A percentile compares a stretch with the other conserved stretches of the same genome.
These are phyloP conservation scores for Prunella himalayana DNA, from an alignment of 2,113 vertebrate genomes.

Conservation along the genomic window DNA sequence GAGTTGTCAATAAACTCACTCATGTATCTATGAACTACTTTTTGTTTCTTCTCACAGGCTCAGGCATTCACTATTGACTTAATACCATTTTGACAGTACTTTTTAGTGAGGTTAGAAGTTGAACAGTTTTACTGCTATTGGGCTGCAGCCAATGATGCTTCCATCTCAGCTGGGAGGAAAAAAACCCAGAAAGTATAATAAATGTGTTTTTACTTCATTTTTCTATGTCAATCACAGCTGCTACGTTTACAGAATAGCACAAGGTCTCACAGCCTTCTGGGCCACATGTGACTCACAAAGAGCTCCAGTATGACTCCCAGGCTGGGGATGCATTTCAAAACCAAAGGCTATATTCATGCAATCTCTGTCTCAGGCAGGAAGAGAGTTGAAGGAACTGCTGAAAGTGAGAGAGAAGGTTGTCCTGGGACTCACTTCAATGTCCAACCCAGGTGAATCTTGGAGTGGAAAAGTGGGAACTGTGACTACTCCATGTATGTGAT, in stretches of 20 bases:
- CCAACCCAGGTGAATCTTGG: background rate
- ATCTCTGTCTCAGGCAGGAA: background rate
- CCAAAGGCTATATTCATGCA: background rate
- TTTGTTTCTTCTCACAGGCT: slow-evolving; percentile 52
- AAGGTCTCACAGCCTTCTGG: background rate
- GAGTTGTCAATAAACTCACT: slow-evolving; percentile 39
- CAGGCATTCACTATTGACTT: slow-evolving; percentile 56
- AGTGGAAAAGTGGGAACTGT: background rate
- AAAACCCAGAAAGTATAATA: background rate
- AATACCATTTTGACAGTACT: slow-evolving; percentile 34
- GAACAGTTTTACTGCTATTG: slow-evolving; percentile 45
- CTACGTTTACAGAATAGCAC: slow-evolving; percentile 3
- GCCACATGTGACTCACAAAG: slow-evolving; percentile 8
- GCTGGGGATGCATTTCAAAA: background rate
- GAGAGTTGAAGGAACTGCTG: background rate
- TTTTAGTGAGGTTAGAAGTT: slow-evolving; percentile 32
- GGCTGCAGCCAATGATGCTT: slow-evolving; percentile 30
- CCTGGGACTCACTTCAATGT: background rate
- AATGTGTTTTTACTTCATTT: slow-evolving; percentile 34
- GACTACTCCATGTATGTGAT: background rate
- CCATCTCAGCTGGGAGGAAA: background rate
- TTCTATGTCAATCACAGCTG: slow-evolving; percentile 34
- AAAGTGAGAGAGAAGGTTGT: background rate
- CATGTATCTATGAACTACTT: slow-evolving; percentile 41
- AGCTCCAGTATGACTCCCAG: background rate